Percentiles rank a stretch among this genome's conserved stretches.
These are phyloP conservation scores for Thalassaphorura encarpata DNA, from an alignment of 1,140 invertebrate genomes.

Conservation along the genomic window DNA sequence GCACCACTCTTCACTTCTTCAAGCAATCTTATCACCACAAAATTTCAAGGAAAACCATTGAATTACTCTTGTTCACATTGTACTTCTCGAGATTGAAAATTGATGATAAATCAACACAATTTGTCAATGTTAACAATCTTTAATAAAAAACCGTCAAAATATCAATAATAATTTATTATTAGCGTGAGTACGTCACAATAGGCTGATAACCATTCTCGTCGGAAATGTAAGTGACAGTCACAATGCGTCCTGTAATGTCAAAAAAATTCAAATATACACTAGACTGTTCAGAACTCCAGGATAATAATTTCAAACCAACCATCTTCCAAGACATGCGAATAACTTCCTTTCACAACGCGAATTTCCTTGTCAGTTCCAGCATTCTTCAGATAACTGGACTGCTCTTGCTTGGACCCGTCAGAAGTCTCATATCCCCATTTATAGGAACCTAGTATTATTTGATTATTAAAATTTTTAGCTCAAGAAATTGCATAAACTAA, in stretches of 20 bases:
- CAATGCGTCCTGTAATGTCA: too few relatives aligned
- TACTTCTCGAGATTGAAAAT: background rate
- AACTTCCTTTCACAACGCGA: constrained; percentile 66
- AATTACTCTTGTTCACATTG: too few relatives aligned
- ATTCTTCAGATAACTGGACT: constrained; percentile 52
- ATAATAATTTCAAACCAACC: too few relatives aligned
- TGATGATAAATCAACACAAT: background rate
- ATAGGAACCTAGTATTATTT: too few relatives aligned
- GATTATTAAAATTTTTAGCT: too few relatives aligned
- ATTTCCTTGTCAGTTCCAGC: constrained; percentile 50
- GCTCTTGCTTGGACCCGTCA: constrained; percentile 55
- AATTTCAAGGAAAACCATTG: too few relatives aligned
- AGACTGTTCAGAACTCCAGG: too few relatives aligned
- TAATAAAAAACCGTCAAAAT: background rate
- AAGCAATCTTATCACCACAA: too few relatives aligned
- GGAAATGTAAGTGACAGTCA: background rate
- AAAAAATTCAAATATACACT: too few relatives aligned
- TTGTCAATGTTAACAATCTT: background rate
- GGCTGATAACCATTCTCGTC: constrained; percentile 54
- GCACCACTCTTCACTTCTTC: too few relatives aligned
- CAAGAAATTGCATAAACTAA: too few relatives aligned
- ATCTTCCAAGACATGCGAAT: constrained; percentile 36
- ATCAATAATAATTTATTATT: background rate
- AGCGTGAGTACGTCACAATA: background rate
- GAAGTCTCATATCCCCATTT: constrained; percentile 1